Base-by-base conservation (phyloP, 2,888 invertebrate genomes). In the Peribatodes rhomboidaria region DNA sequence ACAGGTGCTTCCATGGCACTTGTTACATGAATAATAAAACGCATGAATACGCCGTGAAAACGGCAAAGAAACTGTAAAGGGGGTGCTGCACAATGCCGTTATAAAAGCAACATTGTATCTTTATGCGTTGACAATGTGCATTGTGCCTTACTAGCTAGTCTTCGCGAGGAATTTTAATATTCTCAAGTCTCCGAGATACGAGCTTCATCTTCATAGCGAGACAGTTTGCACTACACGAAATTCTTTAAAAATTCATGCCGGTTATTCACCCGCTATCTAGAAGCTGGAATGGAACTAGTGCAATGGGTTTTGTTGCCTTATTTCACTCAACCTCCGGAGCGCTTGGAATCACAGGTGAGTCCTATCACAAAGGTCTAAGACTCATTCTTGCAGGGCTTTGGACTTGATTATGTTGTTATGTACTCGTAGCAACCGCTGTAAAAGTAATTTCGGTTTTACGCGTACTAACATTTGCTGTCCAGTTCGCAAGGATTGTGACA, bases 111-210 rank as follows among this genome's bases (percentile, higher is more conserved):
- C 92, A 89, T 71, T 91, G 90, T 91, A 87, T 85, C 84, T 90
- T 90, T 89, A 88, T 86, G 83, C 87, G 88, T 88, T 90, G 90
- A 92, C 91, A 92, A 88, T 90, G 85, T 87, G 87, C 86, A 90
- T 88, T 91, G 90, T 90, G 84, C 87, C 82, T 85, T 81, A 86
- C 77, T 79, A 78, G 75, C 76, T 67, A 70, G 72, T 68, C 68
- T 72, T 70, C 65, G 56, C 62, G 56, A 79, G 79, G 75, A 79
- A 82, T 78, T 79, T 81, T 83, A 83, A 84, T 83, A 83, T 83
- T 81, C 82, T 77, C 74, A 67, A 77, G 79, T 64, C 71, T 72
- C 69, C 65, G 71, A 80, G 80, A 80, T 78, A 75, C 78, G 71
- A 71, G 78, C 77, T 83, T 81, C 84, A 84, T 82, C 75, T 76